Evolutionary conservation across 2,888 invertebrate species (phyloP).

Genomic region (Hemaris fuciformis): DNA sequence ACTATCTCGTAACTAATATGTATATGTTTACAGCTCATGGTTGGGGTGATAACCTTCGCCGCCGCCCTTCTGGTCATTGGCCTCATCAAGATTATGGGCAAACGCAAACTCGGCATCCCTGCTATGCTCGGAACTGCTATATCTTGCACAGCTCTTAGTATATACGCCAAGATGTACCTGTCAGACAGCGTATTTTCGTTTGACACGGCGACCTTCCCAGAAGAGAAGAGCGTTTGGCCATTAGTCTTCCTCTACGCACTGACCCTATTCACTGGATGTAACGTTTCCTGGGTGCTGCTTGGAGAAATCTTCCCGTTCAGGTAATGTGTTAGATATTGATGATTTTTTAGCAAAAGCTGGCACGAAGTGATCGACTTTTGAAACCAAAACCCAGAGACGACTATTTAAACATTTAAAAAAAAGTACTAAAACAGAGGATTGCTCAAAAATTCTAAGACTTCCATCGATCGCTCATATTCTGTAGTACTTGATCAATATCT

Average conservation of each 20-base stretch:
- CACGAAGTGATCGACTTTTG: too few species aligned
- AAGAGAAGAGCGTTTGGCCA: slow-evolving; percentile 55
- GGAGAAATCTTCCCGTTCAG: slow-evolving; percentile 80
- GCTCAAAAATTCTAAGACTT: too few species aligned
- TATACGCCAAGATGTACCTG: slow-evolving; percentile 57
- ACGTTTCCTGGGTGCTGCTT: slow-evolving; percentile 78
- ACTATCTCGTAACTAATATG: not conserved
- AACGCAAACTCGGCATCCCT: slow-evolving; percentile 64
- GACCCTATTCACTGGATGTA: slow-evolving; percentile 56
- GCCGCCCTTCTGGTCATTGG: slow-evolving; percentile 59
- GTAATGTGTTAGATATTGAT: too few species aligned
- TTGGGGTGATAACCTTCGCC: slow-evolving; percentile 63
- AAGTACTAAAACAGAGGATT: too few species aligned
- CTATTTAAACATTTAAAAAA: too few species aligned
- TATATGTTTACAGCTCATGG: slow-evolving; percentile 59
- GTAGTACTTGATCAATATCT: too few species aligned
- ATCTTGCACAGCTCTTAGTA: slow-evolving; percentile 57
- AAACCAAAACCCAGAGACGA: too few species aligned
- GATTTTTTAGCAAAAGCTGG: too few species aligned
- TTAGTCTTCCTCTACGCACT: slow-evolving; percentile 57
- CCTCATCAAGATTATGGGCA: slow-evolving; percentile 63
- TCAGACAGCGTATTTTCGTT: slow-evolving; percentile 62
- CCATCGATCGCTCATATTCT: too few species aligned
- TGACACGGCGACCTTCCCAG: slow-evolving; percentile 52
- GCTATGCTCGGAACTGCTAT: slow-evolving; percentile 60